phyloP scores from a whole-genome alignment of 2,888 invertebrate genomes.

The Morpho deidamia region DNA sequence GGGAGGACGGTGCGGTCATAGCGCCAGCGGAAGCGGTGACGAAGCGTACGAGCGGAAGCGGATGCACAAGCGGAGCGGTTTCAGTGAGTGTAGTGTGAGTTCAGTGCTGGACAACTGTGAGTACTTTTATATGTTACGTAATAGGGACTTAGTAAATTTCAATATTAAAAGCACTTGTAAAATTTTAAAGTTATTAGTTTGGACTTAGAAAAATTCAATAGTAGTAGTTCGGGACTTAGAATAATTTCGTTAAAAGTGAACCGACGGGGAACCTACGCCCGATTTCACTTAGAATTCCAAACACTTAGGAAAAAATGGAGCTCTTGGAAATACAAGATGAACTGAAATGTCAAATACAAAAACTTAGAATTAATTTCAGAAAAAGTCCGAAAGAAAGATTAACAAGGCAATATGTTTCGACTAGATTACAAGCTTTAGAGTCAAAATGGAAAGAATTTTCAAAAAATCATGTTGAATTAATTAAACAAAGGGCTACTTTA shows the following conservation, averaged over 20 bases:
- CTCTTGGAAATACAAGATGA: too few relatives aligned
- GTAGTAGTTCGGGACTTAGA: not conserved
- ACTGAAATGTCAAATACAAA: too few relatives aligned
- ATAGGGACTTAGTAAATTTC: not conserved
- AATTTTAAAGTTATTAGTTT: too few relatives aligned
- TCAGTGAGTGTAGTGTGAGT: too few relatives aligned
- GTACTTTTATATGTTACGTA: not conserved
- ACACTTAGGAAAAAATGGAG: too few relatives aligned
- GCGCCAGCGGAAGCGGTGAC: too few relatives aligned
- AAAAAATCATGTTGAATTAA: conserved; percentile 3
- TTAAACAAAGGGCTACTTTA: too few relatives aligned
- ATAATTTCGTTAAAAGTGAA: not conserved
- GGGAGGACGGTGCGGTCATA: too few relatives aligned
- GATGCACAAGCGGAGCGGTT: not conserved
- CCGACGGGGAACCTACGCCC: not conserved
- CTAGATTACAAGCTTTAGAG: conserved; percentile 12
- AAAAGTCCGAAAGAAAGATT: conserved; percentile 12
- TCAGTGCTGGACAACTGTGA: not conserved
- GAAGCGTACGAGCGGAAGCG: not conserved
- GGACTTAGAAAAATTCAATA: too few relatives aligned
- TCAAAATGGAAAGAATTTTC: conserved; percentile 12
- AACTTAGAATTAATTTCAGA: too few relatives aligned
- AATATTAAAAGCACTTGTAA: not conserved
- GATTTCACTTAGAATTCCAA: too few relatives aligned
- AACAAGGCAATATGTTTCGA: conserved; percentile 9